These are phyloP conservation scores for Osmerus eperlanus DNA, from an alignment of 2,113 vertebrate genomes.

Conservation along the genomic window DNA sequence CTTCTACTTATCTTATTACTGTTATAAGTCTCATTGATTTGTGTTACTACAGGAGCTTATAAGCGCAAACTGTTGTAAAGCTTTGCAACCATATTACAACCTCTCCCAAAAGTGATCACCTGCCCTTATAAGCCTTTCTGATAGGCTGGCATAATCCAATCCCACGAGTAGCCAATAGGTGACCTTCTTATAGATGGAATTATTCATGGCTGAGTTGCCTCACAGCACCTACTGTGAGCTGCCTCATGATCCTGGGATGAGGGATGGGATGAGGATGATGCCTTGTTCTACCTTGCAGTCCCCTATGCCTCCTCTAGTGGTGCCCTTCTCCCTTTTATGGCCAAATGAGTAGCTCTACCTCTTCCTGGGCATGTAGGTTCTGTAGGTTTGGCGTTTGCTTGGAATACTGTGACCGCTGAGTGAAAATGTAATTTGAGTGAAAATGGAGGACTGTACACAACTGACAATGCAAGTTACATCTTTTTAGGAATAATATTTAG, in stretches of 20 bases:
- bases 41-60: too few relatives aligned
- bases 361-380: too few relatives aligned
- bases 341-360: not conserved
- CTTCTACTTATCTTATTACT: too few relatives aligned
- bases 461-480: too few relatives aligned
- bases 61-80: too few relatives aligned
- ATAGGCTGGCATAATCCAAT: not conserved
- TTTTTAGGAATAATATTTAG: too few relatives aligned
- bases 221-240: not conserved
- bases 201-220: not conserved
- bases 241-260: not conserved
- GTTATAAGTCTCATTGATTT: too few relatives aligned
- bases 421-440: too few relatives aligned
- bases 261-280: not conserved
- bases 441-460: too few relatives aligned
- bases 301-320: not conserved
- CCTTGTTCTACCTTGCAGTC: not conserved
- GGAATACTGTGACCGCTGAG: too few relatives aligned
- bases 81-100: not conserved
- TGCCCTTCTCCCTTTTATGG: not conserved
- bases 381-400: too few relatives aligned
- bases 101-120: not conserved
- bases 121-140: not conserved
- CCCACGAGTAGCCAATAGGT: not conserved
- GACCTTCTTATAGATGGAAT: not conserved